These are phyloP conservation scores for Molothrus aeneus DNA, from an alignment of 2,797 vertebrate genomes.

Conservation along the genomic window DNA sequence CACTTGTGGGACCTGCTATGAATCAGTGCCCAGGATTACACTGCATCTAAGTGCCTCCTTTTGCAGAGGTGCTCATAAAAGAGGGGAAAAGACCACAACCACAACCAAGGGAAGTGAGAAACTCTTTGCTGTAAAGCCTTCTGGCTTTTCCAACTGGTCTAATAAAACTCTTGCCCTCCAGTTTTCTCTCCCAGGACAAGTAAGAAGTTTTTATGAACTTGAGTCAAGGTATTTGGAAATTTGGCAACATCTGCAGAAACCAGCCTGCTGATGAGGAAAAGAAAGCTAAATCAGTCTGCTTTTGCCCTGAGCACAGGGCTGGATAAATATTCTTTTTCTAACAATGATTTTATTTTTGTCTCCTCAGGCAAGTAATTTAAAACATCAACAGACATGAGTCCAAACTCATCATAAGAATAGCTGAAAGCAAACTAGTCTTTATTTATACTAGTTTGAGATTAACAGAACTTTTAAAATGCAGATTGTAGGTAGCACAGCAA, in stretches of 20 bases:
- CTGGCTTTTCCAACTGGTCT: conserved; percentile 19
- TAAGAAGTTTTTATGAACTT: not conserved
- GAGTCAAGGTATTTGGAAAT: conserved; percentile 18
- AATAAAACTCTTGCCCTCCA: conserved; percentile 36
- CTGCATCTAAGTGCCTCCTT: not conserved
- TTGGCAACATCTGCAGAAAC: not conserved
- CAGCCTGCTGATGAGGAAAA: not conserved
- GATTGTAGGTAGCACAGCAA: not conserved
- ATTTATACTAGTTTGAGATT: not conserved
- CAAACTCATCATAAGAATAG: not conserved
- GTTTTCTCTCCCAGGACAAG: conserved; percentile 36
- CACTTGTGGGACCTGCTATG: not conserved
- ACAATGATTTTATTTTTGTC: not conserved
- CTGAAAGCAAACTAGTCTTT: not conserved
- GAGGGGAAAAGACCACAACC: conserved; percentile 19
- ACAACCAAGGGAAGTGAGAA: not conserved
- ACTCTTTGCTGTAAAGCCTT: not conserved
- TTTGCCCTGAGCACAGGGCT: not conserved
- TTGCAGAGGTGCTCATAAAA: not conserved
- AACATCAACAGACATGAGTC: not conserved
- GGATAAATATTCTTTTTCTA: not conserved
- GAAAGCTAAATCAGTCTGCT: not conserved
- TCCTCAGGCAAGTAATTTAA: not conserved
- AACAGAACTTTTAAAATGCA: not conserved
- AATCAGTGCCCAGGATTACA: not conserved